These are phyloP conservation scores for Microdon myrmicae DNA, from an alignment of 2,888 invertebrate species.

Conservation along the genomic window DNA sequence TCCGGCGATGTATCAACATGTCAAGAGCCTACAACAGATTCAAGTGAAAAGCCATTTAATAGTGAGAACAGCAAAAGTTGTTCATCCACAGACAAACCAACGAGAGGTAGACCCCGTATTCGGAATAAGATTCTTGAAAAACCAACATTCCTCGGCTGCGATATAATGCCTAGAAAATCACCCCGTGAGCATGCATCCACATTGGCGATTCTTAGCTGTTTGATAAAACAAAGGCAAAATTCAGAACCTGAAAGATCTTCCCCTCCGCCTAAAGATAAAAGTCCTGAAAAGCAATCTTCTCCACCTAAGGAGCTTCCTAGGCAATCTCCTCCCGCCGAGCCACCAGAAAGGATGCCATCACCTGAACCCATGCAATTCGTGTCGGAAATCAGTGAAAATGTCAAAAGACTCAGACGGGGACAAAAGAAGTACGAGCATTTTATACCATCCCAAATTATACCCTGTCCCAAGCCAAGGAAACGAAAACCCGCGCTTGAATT, in stretches of 20 bases:
- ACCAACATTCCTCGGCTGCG: conserved; percentile 56
- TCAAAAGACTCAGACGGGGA: conserved; percentile 64
- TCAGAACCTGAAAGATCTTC: conserved; percentile 60
- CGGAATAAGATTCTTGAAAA: conserved; percentile 60
- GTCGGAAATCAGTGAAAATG: conserved; percentile 65
- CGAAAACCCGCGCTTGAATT: conserved; percentile 61
- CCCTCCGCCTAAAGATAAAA: conserved; percentile 38
- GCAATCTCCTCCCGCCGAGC: conserved; percentile 21
- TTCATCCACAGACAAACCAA: conserved; percentile 55
- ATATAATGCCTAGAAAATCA: conserved; percentile 77
- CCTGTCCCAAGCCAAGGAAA: conserved; percentile 23
- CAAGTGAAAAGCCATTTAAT: conserved; percentile 55
- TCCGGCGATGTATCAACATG: neutral
- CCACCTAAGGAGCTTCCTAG: conserved; percentile 17
- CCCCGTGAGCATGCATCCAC: conserved; percentile 91
- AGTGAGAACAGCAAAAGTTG: conserved; percentile 58
- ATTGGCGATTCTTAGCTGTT: conserved; percentile 79
- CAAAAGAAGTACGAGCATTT: conserved; percentile 62
- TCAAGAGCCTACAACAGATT: neutral
- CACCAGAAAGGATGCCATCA: conserved; percentile 45
- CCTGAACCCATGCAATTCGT: conserved; percentile 59
- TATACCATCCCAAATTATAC: conserved; percentile 31
- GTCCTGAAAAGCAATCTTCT: conserved; percentile 7
- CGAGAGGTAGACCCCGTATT: conserved; percentile 54
- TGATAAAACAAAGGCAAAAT: conserved; percentile 68